Evolutionary conservation across 30 jellyfish, hydroid and myxozoan species (phyloP).

Genomic region (Sanderia malayensis): DNA sequence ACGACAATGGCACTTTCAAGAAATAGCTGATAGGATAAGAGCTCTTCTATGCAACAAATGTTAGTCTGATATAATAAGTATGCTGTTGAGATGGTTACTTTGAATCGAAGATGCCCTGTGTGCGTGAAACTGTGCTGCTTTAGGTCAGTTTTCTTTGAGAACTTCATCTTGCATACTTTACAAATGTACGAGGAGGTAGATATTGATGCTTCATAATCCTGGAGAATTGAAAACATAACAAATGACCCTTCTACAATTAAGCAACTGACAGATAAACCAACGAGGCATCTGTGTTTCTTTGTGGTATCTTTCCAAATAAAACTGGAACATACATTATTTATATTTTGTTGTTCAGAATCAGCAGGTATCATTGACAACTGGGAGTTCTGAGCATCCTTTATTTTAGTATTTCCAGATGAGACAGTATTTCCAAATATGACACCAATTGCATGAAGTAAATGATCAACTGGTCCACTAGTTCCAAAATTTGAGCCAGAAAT

Average conservation of each 20-base stretch:
- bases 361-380: not conserved
- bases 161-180: slow-evolving; percentile 9
- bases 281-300: too few species aligned
- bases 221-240: too few species aligned
- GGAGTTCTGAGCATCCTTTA: not conserved
- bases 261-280: too few species aligned
- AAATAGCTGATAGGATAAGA: too few species aligned
- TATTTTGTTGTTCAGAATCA: not conserved
- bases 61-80: too few species aligned
- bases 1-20: too few species aligned
- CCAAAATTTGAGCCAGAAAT: not conserved
- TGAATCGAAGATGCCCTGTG: slow-evolving; percentile 35
- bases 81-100: too few species aligned
- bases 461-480: not conserved
- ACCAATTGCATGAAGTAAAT: slow-evolving; percentile 2
- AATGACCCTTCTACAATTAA: too few species aligned
- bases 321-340: not conserved
- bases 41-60: too few species aligned
- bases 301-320: too few species aligned
- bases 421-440: slow-evolving; percentile 4
- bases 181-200: slow-evolving; percentile 9
- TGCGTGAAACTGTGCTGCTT: slow-evolving; percentile 35
- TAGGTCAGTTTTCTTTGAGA: slow-evolving; percentile 14
- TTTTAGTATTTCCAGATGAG: too few species aligned
- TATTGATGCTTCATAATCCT: too few species aligned